phyloP scores from a whole-genome alignment of 2,797 vertebrate genomes.

The Corythornis leucogaster region DNA sequence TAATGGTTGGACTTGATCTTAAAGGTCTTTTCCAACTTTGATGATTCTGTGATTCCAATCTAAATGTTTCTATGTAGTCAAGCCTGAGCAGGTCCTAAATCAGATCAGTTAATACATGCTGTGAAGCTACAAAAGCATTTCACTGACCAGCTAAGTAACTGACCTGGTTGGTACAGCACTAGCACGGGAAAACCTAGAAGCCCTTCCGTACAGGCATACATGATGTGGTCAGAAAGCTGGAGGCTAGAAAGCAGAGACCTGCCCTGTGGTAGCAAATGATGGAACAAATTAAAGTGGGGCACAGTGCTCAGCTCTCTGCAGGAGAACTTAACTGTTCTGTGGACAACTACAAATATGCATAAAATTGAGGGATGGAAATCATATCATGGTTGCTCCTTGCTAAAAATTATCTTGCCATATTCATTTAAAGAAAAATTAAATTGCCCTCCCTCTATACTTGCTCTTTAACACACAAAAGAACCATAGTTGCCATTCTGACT shows the following conservation, averaged over 20 bases:
- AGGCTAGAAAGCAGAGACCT: neutral
- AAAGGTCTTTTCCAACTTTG: neutral
- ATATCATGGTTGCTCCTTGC: neutral
- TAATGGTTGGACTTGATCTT: neutral
- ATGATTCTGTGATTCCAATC: neutral
- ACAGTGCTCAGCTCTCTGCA: accelerated
- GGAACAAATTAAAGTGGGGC: neutral
- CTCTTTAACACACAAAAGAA: neutral
- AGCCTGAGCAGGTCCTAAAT: neutral
- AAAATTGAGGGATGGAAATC: neutral
- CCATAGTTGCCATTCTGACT: neutral
- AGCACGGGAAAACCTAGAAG: neutral
- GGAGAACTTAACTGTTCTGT: neutral
- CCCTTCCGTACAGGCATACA: neutral
- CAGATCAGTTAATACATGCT: neutral
- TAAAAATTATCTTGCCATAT: neutral
- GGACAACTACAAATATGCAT: neutral
- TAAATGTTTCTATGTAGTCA: neutral
- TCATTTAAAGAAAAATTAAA: neutral
- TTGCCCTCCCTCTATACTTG: neutral
- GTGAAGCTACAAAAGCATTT: neutral
- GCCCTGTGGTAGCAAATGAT: neutral
- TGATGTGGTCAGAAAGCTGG: neutral
- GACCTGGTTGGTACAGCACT: neutral
- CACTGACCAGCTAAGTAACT: neutral